phyloP scores from a whole-genome alignment of 1,140 invertebrate genomes.

The Camponotus floridanus region DNA sequence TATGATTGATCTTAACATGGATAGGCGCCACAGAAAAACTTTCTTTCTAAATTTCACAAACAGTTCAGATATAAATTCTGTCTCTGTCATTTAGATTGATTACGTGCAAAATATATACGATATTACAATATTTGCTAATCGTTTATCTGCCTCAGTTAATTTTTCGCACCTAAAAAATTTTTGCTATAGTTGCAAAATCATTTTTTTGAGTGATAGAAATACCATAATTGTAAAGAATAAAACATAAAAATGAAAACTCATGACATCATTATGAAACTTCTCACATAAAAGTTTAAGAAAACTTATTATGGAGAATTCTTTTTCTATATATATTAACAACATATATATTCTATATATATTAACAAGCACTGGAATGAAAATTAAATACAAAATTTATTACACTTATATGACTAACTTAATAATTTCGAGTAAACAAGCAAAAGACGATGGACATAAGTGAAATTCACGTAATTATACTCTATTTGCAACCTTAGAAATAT shows the following conservation, averaged over 20 bases:
- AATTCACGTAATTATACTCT: neutral
- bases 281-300: too few species aligned
- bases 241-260: neutral
- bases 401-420: neutral
- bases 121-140: too few species aligned
- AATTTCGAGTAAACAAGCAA: neutral
- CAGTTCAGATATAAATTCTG: too few species aligned
- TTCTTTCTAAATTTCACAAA: too few species aligned
- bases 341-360: neutral
- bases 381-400: neutral
- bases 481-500: neutral
- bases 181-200: too few species aligned
- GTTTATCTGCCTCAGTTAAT: too few species aligned
- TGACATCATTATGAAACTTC: too few species aligned
- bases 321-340: neutral
- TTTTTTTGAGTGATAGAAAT: neutral
- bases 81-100: too few species aligned
- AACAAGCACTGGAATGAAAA: neutral
- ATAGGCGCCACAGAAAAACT: too few species aligned
- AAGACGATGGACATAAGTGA: neutral
- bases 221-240: neutral
- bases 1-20: too few species aligned
- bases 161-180: too few species aligned
- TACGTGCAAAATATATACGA: too few species aligned
- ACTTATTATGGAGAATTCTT: neutral